Conservation (phyloP, 2,888 invertebrate genomes). For the Apotomis turbidana region DNA sequence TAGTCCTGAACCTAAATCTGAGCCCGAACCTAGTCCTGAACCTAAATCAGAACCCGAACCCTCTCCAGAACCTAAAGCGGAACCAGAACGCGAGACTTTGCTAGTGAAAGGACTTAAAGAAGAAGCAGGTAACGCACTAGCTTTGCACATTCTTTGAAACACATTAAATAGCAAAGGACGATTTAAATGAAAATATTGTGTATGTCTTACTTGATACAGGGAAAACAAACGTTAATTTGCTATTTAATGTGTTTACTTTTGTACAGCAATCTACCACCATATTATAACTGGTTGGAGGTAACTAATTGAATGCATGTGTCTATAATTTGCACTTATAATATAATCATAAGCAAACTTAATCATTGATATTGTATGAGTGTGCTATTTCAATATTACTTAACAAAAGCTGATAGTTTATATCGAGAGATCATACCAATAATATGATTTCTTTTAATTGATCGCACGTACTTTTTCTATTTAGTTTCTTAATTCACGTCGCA, state of each 20-base stretch:
- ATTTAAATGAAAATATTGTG: neutral
- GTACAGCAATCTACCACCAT: slow-evolving; percentile 36
- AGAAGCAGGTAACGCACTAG: slow-evolving; percentile 78
- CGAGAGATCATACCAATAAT: too few species aligned
- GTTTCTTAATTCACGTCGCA: neutral
- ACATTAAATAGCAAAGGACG: slow-evolving; percentile 18
- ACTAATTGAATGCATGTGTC: slow-evolving; percentile 31
- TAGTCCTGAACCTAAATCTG: slow-evolving; percentile 64
- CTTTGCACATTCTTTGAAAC: slow-evolving; percentile 57
- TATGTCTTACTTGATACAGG: neutral
- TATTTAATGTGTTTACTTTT: slow-evolving; percentile 21
- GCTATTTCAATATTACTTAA: too few species aligned
- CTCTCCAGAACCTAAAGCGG: slow-evolving; percentile 58
- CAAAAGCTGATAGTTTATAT: too few species aligned
- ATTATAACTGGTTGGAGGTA: slow-evolving; percentile 19
- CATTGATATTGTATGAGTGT: too few species aligned
- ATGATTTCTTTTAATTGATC: too few species aligned
- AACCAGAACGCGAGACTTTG: slow-evolving; percentile 78
- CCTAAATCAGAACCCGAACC: slow-evolving; percentile 54
- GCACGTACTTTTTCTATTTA: too few species aligned
- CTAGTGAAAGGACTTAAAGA: slow-evolving; percentile 80
- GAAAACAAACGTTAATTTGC: slow-evolving; percentile 1
- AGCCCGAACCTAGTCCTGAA: slow-evolving; percentile 70
- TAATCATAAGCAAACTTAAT: too few species aligned
- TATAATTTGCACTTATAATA: neutral